phyloP scores from a whole-genome alignment of 2,888 invertebrate genomes.

The Acanthosepion esculentum region DNA sequence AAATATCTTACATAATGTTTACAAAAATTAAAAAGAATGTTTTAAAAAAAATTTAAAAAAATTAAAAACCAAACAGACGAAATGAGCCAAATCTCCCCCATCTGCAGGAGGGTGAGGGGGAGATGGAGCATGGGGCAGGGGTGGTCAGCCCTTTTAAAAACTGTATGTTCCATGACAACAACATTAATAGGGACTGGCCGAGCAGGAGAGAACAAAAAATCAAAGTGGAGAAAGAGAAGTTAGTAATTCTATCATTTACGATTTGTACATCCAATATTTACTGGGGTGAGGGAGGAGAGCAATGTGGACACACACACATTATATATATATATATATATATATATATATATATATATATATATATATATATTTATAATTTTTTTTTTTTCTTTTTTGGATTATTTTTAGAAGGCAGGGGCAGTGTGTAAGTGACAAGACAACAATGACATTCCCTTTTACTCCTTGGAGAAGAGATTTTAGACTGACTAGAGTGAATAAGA shows the following conservation, averaged over 20 bases:
- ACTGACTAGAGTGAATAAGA: slow-evolving; percentile 16
- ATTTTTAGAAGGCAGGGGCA: neutral
- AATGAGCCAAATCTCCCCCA: slow-evolving; percentile 6
- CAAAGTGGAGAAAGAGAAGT: neutral
- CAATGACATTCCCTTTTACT: slow-evolving; percentile 33
- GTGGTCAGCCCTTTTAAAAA: slow-evolving; percentile 25
- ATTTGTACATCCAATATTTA: slow-evolving; percentile 23
- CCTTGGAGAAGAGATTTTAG: neutral
- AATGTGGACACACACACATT: no score
- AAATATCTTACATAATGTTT: slow-evolving; percentile 35
- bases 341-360: neutral
- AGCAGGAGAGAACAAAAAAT: slow-evolving; percentile 1
- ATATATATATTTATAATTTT: neutral
- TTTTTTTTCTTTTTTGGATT: neutral
- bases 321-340: neutral
- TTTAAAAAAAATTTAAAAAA: neutral
- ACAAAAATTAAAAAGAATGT: neutral
- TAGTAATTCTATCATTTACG: neutral
- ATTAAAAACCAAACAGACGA: slow-evolving; percentile 33
- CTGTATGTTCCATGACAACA: slow-evolving; percentile 14
- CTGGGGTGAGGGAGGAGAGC: neutral
- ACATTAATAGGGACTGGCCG: slow-evolving; percentile 35
- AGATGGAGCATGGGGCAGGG: neutral
- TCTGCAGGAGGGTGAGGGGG: slow-evolving; percentile 40
- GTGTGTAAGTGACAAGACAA: slow-evolving; percentile 24